Percentiles rank a stretch among this genome's conserved stretches.
Conservation (phyloP, 2,888 invertebrate genomes). For the Dasysyrphus tricinctus region DNA sequence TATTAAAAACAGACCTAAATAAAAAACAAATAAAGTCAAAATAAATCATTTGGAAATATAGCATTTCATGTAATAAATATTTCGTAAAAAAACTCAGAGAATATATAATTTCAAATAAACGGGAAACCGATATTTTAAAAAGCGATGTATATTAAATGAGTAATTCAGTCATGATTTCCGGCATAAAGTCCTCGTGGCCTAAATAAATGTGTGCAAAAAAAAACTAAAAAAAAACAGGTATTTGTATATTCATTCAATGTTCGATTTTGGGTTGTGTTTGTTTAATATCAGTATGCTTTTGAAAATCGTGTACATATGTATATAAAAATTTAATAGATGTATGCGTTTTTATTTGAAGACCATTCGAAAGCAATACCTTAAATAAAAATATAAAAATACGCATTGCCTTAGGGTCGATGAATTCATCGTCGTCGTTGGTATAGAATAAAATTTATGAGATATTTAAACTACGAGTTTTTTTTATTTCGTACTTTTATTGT, state of each 20-base stretch:
- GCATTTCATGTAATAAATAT: conserved; percentile 44
- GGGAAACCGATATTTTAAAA: conserved; percentile 69
- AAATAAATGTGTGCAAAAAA: background rate
- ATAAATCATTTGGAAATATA: conserved; percentile 59
- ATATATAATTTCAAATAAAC: conserved; percentile 67
- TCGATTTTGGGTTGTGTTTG: conserved; percentile 33
- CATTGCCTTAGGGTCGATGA: conserved; percentile 46
- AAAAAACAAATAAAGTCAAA: conserved; percentile 9
- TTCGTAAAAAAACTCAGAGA: conserved; percentile 14
- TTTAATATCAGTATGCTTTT: conserved; percentile 44
- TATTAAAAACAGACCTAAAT: background rate
- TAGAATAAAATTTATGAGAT: conserved; percentile 63
- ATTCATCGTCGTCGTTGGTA: conserved; percentile 50
- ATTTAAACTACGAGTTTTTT: conserved; percentile 64
- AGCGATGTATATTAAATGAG: conserved; percentile 72
- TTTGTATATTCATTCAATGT: conserved; percentile 31
- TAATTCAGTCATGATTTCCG: conserved; percentile 73
- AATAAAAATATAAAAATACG: conserved; percentile 1
- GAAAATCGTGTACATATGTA: conserved; percentile 21
- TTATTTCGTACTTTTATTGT: conserved; percentile 44
- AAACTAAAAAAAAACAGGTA: background rate
- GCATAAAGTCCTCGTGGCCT: conserved; percentile 26
- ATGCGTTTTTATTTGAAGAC: conserved; percentile 45
- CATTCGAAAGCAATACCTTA: conserved; percentile 4
- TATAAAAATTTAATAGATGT: conserved; percentile 56